Base-by-base conservation (phyloP, 2,888 invertebrate species). In the Watsonalla cultraria region DNA sequence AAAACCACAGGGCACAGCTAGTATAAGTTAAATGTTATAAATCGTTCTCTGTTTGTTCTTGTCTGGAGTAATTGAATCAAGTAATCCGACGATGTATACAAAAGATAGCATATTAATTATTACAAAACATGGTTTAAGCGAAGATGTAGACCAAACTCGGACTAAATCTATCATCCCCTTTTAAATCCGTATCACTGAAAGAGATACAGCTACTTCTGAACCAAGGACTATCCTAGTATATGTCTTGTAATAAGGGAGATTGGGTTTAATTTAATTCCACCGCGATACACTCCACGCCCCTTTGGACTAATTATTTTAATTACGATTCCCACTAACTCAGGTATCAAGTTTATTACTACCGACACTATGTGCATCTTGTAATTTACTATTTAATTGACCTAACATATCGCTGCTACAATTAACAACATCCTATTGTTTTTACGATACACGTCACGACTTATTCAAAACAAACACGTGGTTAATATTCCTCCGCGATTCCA, bases 401-500 rank as follows among this genome's bases (percentile, higher is more conserved):
- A 34, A n/a, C 34, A 47, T 34, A 34, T 34, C n/a, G 9, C 0
- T 7, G 33, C 34, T 47, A 47, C 47, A 47, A 47, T 52, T 33
- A 54, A 49, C 51, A 54, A 54, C 45, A 39, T 49, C 47, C 45
- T 48, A 45, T 47, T 59, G 56, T 59, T 56, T 52, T 54, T 45
- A 50, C 53, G 54, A 54, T 39, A 42, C 47, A 54, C 59, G 51
- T 45, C 50, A 51, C 55, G 35, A 42, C 6, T 8, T 35, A 48
- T 49, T 54, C 54, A 54, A 51, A 59, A 56, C 59, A 54, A 56
- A 51, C 49, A 49, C 37, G 39, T 37, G 49, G 39, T 49, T 14
- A 49, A 49, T 49, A 49, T 7, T 13, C 14, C 14, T 49, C 7
- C 15, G 42, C 42, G 37, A 48, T 48, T 5, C 37, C 37, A 13